Conservation (phyloP, 2,797 vertebrate genomes). For the Echeneis naucrates region DNA sequence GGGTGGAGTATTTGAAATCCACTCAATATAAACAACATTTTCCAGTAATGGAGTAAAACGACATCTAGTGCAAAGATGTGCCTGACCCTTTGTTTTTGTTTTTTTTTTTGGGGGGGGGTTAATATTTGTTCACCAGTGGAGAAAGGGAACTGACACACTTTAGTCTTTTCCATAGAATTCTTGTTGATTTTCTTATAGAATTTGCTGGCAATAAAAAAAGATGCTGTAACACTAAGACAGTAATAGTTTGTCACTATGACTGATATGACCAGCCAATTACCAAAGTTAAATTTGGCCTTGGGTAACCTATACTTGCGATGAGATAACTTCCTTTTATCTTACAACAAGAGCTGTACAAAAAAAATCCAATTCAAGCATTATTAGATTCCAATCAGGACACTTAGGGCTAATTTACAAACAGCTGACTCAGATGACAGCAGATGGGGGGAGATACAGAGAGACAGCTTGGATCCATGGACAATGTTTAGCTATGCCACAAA, state of each 20-base stretch:
- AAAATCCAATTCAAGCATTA: slow-evolving; percentile 44
- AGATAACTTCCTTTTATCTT: slow-evolving; percentile 29
- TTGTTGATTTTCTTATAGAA: not conserved
- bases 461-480: slow-evolving; percentile 21
- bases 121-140: too few species aligned
- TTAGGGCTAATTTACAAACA: slow-evolving; percentile 65
- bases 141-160: too few species aligned
- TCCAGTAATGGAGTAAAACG: too few species aligned
- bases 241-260: slow-evolving; percentile 9
- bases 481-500: slow-evolving; percentile 23
- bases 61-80: too few species aligned
- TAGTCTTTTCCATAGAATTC: not conserved
- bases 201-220: not conserved
- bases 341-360: not conserved
- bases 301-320: slow-evolving; percentile 12
- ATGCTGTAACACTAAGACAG: not conserved
- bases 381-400: slow-evolving; percentile 65
- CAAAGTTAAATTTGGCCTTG: slow-evolving; percentile 1
- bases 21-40: too few species aligned
- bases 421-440: slow-evolving; percentile 55
- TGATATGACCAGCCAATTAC: slow-evolving; percentile 2
- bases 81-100: too few species aligned
- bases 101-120: too few species aligned
- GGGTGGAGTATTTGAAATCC: too few species aligned
- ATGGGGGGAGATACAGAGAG: slow-evolving; percentile 40